phyloP scores from a whole-genome alignment of 2,888 invertebrate species.

The Plemyria rubiginata region DNA sequence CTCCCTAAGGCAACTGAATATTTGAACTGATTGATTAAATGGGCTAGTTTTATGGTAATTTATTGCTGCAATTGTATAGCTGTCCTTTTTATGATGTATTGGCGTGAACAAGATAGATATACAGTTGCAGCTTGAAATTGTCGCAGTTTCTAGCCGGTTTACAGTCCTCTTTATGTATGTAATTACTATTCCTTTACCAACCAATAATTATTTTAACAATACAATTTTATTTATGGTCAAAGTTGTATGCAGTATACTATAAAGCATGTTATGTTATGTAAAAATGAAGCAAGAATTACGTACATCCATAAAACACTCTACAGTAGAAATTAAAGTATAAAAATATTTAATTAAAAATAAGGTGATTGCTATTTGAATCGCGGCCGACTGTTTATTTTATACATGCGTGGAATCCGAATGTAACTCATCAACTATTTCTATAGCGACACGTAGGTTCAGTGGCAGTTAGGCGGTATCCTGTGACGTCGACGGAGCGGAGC shows the following conservation, averaged over 20 bases:
- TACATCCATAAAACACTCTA: not conserved
- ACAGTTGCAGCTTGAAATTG: too few species aligned
- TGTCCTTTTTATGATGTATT: too few species aligned
- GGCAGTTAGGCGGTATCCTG: slow-evolving; percentile 60
- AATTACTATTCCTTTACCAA: not conserved
- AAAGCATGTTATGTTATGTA: too few species aligned
- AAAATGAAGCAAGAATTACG: not conserved
- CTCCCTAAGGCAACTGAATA: too few species aligned
- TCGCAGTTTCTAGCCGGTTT: too few species aligned
- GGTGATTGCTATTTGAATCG: slow-evolving; percentile 42
- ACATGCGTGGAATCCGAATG: slow-evolving; percentile 63
- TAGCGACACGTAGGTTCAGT: slow-evolving; percentile 60
- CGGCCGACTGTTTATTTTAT: slow-evolving; percentile 69
- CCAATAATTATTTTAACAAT: not conserved
- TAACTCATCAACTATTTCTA: slow-evolving; percentile 80
- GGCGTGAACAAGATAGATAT: too few species aligned
- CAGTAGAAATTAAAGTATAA: slow-evolving; percentile 21
- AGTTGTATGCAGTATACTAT: too few species aligned
- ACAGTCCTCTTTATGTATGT: not conserved
- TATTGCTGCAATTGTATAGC: too few species aligned
- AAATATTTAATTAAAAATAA: slow-evolving; percentile 38
- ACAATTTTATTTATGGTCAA: not conserved
- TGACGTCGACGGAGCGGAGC: slow-evolving; percentile 54
- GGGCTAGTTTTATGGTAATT: too few species aligned
- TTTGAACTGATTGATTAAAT: too few species aligned